Evolutionary conservation across 2,888 invertebrate species (phyloP), one percentile per base, ranked within the genome.

Genomic region (Xiphydria camelus): DNA sequence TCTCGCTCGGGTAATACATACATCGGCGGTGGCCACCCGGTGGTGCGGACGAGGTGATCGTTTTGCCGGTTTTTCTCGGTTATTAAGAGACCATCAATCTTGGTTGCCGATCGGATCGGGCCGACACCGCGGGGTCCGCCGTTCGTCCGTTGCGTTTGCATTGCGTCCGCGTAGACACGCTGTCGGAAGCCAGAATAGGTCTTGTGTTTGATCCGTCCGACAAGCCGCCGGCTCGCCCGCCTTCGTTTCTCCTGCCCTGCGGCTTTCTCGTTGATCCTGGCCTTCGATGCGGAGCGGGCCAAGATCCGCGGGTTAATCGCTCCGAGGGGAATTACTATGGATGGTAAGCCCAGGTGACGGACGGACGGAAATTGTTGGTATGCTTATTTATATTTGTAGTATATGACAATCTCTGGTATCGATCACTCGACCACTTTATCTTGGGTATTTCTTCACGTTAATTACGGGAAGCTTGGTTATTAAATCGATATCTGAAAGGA

Each of bases 21-120:
- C n/a, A n/a, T n/a, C n/a, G n/a, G 47, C 39, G 49, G 38, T 40
- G 59, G 34, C 61, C 60, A 60, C 61, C 61, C 54, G 59, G 46
- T 26, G 39, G 59, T 42, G 57, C 39, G 46, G 41, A 51, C 57
- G 54, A 54, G 59, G 57, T 59, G 60, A 67, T 64, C 67, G 61
- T 69, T 70, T 70, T 68, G 62, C 64, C 64, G 61, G 66, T 67
- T 70, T 70, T 70, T 68, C 67, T 70, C 66, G 67, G 65, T 70
- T 72, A 72, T 72, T 70, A 70, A 72, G 66, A 66, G 68, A 65
- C 64, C 68, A 70, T 72, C 65, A 69, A 72, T 72, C 70, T 72
- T 68, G 49, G 56, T 55, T 55, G 51, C 41, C 56, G 57, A 59
- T 64, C 51, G 55, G 59, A 62, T 67, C 61, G 54, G 52, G 42